phyloP scores from a whole-genome alignment of 1,140 invertebrate genomes.

The Augochlora pura region DNA sequence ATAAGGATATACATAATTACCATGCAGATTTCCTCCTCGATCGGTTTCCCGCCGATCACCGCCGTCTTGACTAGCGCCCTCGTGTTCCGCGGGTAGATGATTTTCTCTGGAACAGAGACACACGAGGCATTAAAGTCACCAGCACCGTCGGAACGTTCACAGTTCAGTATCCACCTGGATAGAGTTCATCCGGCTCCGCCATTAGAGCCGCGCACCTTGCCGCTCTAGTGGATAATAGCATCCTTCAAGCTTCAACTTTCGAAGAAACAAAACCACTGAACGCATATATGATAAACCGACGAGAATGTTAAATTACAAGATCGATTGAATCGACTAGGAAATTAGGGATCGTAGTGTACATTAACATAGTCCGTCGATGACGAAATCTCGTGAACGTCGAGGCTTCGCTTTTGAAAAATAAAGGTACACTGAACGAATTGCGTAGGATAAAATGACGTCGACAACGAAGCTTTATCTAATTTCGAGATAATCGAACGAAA shows the following conservation, averaged over 20 bases:
- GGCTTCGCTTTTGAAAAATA: too few species aligned
- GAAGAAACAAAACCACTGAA: background rate
- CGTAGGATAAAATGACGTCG: too few species aligned
- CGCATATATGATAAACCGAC: background rate
- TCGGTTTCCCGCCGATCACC: constrained; percentile 83
- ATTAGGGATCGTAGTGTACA: too few species aligned
- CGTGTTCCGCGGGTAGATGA: constrained; percentile 79
- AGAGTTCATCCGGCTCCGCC: constrained; percentile 74
- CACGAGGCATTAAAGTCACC: background rate
- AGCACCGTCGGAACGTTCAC: too few species aligned
- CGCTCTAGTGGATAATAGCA: constrained; percentile 71
- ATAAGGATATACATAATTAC: constrained; percentile 74
- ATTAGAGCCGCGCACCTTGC: constrained; percentile 74
- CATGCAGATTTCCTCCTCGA: constrained; percentile 84
- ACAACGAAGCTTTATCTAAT: too few species aligned
- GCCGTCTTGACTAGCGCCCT: constrained; percentile 71
- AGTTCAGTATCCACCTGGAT: constrained; percentile 66
- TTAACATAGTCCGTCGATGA: too few species aligned
- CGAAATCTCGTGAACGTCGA: too few species aligned
- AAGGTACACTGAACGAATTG: too few species aligned
- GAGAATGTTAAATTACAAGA: too few species aligned
- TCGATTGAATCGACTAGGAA: too few species aligned
- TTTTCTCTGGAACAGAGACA: constrained; percentile 75
- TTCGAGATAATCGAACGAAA: too few species aligned
- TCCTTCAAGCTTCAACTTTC: constrained; percentile 35